phyloP scores from a whole-genome alignment of 2,888 invertebrate species.

The Tachina fera region DNA sequence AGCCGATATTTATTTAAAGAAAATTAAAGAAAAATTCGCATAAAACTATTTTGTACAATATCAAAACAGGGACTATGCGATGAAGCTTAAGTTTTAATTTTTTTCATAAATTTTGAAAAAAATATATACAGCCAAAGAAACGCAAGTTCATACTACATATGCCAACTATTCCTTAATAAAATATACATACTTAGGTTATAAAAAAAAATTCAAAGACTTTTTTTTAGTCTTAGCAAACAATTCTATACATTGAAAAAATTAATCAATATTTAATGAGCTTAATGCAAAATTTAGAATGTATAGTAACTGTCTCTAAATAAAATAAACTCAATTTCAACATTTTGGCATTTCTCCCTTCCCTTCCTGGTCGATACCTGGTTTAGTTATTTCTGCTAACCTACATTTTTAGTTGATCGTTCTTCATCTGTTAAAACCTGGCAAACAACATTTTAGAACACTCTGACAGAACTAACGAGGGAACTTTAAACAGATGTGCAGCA shows the following conservation, averaged over 20 bases:
- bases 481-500: slow-evolving; percentile 21
- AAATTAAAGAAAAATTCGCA: too few species aligned
- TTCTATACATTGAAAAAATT: not conserved
- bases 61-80: too few species aligned
- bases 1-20: too few species aligned
- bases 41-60: too few species aligned
- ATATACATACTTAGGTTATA: too few species aligned
- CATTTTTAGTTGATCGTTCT: not conserved
- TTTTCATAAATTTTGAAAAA: too few species aligned
- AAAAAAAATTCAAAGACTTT: too few species aligned
- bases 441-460: slow-evolving; percentile 23
- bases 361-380: not conserved
- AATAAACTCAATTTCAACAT: not conserved
- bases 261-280: not conserved
- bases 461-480: not conserved
- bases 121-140: too few species aligned
- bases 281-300: not conserved
- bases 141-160: too few species aligned
- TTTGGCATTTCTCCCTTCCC: not conserved
- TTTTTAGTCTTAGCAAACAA: not conserved
- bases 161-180: too few species aligned
- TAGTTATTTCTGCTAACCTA: not conserved
- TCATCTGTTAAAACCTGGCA: slow-evolving; percentile 9
- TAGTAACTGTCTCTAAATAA: not conserved
- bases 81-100: too few species aligned